Evolutionary conservation across 1,140 invertebrate genomes (phyloP), one percentile per base, ranked within the genome.

Genomic region (Zelostemma sp.): DNA sequence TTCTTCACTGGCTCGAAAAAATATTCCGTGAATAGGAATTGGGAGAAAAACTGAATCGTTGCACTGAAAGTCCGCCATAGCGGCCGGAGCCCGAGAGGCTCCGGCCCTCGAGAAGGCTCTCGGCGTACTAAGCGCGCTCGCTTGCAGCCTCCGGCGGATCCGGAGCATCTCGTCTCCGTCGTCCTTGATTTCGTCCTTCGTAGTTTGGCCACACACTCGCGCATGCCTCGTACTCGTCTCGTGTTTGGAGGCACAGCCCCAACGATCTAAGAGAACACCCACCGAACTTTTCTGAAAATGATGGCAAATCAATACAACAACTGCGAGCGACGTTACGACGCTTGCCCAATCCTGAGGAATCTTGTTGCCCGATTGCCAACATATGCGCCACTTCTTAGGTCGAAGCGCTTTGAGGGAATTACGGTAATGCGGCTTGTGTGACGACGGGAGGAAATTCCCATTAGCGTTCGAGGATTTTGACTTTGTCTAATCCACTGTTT

Each of bases 221-320:
- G 70, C 70, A 72, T 72, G 70, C 57, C 56, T 50, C 5, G 9
- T 38, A 14, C 2, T 15, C 9, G 2, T 50, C 31, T 1, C 48
- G 50, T 17, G 51, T 55, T 48, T 59, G 43, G 43, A 61, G 66
- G 77, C 70, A 73, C 71, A 25, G 74, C 77, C 79, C 76, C 76
- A 67, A 72, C 75, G 35, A 60, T 21, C 47, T 48, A 35, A 62
- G 65, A 75, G 73, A 70, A 81, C 78, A 81, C 76, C 77, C 80
- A 79, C 73, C 59, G 19, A 43, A 49, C 17, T 79, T 77, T 81
- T 81, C 81, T 83, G 82, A 81, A 80, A 80, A 63, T 80, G 81
- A 85, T 85, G 79, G 81, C 70, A 82, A 84, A 85, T 85, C 84
- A 84, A 85, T 85, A 85, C 72, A 25, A 28, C 38, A 25, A 28